Base-by-base conservation (phyloP, 2,113 vertebrate species). In the Halichoeres trimaculatus region DNA sequence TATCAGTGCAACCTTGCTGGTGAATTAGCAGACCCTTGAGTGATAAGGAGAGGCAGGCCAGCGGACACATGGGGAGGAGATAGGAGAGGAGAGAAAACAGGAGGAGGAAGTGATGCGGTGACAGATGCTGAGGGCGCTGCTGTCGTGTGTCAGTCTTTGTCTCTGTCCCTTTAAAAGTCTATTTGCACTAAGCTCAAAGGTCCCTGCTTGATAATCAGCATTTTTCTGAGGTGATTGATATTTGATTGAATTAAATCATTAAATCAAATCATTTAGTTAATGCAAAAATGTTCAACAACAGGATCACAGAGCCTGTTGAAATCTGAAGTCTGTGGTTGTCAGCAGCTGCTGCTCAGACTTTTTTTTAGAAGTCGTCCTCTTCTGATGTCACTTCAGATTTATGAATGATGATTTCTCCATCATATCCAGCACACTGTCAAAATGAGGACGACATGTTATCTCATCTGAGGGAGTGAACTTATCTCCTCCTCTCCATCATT, bases 1-100 rank as follows among this genome's bases (percentile, higher is more conserved):
- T 96, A 95, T 95, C 95, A 93, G 94, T 87, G 87, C 91, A 93
- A 83, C 94, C 94, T 95, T 89, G 91, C 93, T 94, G 93, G 93
- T 94, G 95, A 96, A 96, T 96, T 96, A 96, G 94, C 93, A 91
- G 92, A 91, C 91, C 92, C 92, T 91, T 92, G 94, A 95, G 93
- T 94, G 95, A 96, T 95, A 96, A 95, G 93, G 91, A 91, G 93
- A 92, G 91, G 92, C 79, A 76, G 79, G 60, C 92, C 93, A 91
- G 91, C 90, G 92, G 93, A 93, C 86, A 88, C 91, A 57, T 50
- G 30, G 84, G 70, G 85, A 81, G 62, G 63, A 77, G 83, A 92
- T 30, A 30, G 30, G 90, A 88, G 85, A 93, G 89, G 57, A 83
- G 85, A 84, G 76, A 80, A 81, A 51, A 17, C 67, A 51, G 52